These are phyloP conservation scores for Liopterus haemorrhoidalis DNA, from an alignment of 2,888 invertebrate genomes.

Conservation along the genomic window DNA sequence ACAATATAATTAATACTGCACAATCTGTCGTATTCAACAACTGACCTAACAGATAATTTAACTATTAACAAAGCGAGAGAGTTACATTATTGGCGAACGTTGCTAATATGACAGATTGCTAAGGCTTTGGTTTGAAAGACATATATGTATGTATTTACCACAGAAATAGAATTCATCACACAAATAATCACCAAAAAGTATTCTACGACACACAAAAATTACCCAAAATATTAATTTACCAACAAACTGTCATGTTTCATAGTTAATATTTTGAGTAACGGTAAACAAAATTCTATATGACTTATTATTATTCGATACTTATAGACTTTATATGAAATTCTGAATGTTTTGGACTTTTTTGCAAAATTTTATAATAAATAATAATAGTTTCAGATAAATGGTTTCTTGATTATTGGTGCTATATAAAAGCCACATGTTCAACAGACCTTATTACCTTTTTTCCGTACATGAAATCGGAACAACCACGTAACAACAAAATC, in stretches of 20 bases:
- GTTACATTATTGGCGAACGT: no score
- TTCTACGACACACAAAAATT: neutral
- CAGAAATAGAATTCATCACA: neutral
- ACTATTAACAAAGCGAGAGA: conserved; percentile 17
- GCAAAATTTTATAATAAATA: no score
- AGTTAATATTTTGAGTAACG: neutral
- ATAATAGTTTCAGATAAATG: no score
- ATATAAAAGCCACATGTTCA: no score
- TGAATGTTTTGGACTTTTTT: no score
- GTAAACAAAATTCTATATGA: neutral
- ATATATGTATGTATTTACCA: neutral
- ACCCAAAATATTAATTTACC: neutral
- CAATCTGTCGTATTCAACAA: neutral
- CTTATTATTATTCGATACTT: no score
- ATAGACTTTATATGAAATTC: no score
- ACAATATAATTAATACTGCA: conserved; percentile 43
- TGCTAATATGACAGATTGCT: conserved; percentile 9
- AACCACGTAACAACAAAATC: no score
- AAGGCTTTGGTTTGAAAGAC: conserved; percentile 21
- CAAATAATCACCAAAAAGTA: neutral
- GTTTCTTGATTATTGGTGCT: no score
- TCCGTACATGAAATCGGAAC: no score
- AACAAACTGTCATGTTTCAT: neutral
- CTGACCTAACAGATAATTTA: conserved; percentile 7
- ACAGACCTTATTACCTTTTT: no score